Base-by-base conservation (phyloP, 2,113 vertebrate genomes). In the Limanda limanda region DNA sequence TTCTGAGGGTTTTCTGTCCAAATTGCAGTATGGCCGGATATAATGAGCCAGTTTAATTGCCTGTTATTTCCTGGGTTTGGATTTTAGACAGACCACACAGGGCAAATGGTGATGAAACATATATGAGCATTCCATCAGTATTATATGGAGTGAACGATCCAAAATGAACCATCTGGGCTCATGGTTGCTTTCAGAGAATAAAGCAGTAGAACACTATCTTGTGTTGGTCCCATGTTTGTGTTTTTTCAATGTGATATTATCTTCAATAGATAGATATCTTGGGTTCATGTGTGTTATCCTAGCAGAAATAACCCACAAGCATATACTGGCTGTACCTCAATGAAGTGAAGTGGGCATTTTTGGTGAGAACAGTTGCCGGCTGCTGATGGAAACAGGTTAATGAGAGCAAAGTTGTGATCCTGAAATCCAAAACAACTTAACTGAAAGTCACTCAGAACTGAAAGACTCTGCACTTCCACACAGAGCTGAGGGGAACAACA, bases 111-210 rank as follows among this genome's bases (percentile, higher is more conserved):
- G 10, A 27, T 71, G 25, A 77, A 87, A 87, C 78, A 84, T 78
- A 79, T 89, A 83, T 71, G 69, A 69, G 55, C 72, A 68, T 76
- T 82, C 61, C 55, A 80, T 80, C 64, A 78, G 31, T 70, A 69
- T 84, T 84, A 67, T 55, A 78, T 52, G 47, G 25, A 47, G 56
- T 21, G 45, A 74, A 57, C 56, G 40, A 71, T 81, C 68, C 48
- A 79, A 81, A 77, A 67, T 68, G 24, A 17, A 66, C 80, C 78
- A 83, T 87, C 85, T 88, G 83, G 70, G 45, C 40, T 68, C 60
- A 56, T 74, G 67, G 35, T 71, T 56, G 2, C 4, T 3, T 70
- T 64, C 52, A 13, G 52, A 42, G 20, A 45, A 12, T 54, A 13
- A 8, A 15, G 3, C 24, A 25, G 3, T 10, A 11, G 51, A 20